Base-by-base conservation (phyloP, 1,140 invertebrate genomes). In the Neotoxoptera formosana region DNA sequence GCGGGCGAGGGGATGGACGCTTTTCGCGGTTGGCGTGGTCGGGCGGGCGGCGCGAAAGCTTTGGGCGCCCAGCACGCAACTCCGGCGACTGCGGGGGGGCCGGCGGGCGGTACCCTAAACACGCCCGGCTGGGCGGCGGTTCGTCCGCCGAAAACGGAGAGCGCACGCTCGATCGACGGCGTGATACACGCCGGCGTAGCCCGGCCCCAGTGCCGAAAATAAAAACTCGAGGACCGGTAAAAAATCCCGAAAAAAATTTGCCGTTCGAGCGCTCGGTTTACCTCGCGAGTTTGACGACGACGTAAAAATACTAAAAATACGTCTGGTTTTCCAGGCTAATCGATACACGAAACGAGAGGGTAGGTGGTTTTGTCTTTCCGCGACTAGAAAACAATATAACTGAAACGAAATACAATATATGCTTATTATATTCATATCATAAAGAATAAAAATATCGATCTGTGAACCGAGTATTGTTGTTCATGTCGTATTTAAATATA, bases 31-130 rank as follows among this genome's bases (percentile, higher is more conserved):
- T 90, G 89, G 89, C 25, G 56, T 53, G 41, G 56, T 53, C 51
- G 88, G 88, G 88, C 48, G 47, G 34, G 51, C 53, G 88, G 89
- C 89, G 89, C 53, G 53, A 90, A 14, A 90, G 56, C 89, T 90
- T 67, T 67, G 56, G 53, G 89, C 25, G 25, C 56, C 88, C 23
- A 36, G 23, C 48, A 56, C 48, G 88, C 88, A 89, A 67, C 56
- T 90, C 89, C 56, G 36, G 89, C 3, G 89, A 41, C 25, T 14
- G 56, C 56, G 36, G 89, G 89, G 87, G 89, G 89, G 56, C 41
- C 41, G 56, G 14, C 89, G 89, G 89, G 56, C 56, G 89, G 89
- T 90, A 67, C 89, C 89, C 89, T 90, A 60, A 67, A 23, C 60
- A 76, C 89, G 36, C 89, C 89, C 89, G 89, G 0, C 36, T 90